Conservation (phyloP, 1,140 invertebrate species). For the Euwallacea fornicatus region DNA sequence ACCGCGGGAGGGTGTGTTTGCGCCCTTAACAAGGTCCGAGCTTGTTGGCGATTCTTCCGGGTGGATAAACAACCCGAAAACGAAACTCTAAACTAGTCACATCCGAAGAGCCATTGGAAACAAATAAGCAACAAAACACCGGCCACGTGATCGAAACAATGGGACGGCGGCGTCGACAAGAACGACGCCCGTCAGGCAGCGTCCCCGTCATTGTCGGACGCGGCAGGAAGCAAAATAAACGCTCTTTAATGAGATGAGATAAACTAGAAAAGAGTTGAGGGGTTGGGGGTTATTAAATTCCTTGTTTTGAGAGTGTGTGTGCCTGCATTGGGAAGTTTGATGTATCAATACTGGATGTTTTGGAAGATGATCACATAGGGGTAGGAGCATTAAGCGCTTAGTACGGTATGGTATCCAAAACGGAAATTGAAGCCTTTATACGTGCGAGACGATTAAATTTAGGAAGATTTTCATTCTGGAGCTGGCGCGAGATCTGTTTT, state of each 20-base stretch:
- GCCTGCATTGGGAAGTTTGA: slow-evolving; percentile 14
- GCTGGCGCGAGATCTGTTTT: no score
- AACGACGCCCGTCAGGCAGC: slow-evolving; percentile 22
- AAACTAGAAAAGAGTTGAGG: slow-evolving; percentile 3
- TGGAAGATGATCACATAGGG: neutral
- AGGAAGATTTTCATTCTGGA: no score
- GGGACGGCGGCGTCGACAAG: slow-evolving; percentile 20
- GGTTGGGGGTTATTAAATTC: slow-evolving; percentile 30
- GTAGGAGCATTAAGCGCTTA: no score
- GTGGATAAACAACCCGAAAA: slow-evolving; percentile 31
- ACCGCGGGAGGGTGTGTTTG: slow-evolving; percentile 4
- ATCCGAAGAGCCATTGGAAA: slow-evolving; percentile 30
- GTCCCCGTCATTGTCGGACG: slow-evolving; percentile 18
- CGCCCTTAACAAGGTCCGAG: slow-evolving; percentile 24
- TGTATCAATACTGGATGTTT: slow-evolving; percentile 16
- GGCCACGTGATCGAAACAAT: slow-evolving; percentile 30
- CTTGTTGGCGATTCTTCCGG: slow-evolving; percentile 24
- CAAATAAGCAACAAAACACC: slow-evolving; percentile 39
- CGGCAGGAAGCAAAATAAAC: slow-evolving; percentile 26
- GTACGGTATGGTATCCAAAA: no score
- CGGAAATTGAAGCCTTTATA: no score
- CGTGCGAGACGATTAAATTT: no score
- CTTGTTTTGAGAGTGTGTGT: slow-evolving; percentile 18
- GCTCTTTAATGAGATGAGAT: slow-evolving; percentile 27
- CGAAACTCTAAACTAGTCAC: slow-evolving; percentile 33